Percentiles rank a stretch among this genome's conserved stretches.
Conservation (phyloP, 2,888 invertebrate genomes). For the Thyatira batis region DNA sequence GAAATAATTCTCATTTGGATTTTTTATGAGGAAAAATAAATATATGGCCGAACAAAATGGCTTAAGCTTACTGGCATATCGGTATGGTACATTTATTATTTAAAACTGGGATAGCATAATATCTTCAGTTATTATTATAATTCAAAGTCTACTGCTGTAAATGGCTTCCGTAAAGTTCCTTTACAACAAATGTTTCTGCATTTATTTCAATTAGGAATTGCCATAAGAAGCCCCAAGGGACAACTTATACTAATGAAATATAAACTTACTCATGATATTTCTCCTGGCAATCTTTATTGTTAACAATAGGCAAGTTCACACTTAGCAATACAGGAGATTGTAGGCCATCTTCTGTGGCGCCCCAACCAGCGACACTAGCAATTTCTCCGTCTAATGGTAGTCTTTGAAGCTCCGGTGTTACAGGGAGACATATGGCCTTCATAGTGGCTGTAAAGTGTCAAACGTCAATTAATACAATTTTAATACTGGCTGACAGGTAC, state of each 20-base stretch:
- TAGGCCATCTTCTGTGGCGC: conserved; percentile 66
- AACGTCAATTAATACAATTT: not conserved
- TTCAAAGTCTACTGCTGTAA: too few species aligned
- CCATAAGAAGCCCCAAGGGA: too few species aligned
- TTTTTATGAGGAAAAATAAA: too few species aligned
- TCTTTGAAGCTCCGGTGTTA: conserved; percentile 35
- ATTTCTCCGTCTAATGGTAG: conserved; percentile 36
- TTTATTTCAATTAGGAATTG: too few species aligned
- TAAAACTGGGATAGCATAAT: too few species aligned
- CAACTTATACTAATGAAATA: conserved; percentile 12
- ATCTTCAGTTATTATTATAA: too few species aligned
- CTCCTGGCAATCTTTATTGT: conserved; percentile 14
- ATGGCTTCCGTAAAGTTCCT: too few species aligned
- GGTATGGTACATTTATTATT: too few species aligned
- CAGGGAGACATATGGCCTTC: conserved; percentile 75
- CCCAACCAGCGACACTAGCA: conserved; percentile 78
- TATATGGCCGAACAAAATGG: too few species aligned
- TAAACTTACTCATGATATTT: conserved; percentile 10
- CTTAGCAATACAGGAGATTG: conserved; percentile 62
- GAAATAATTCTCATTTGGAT: too few species aligned
- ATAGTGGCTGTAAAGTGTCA: conserved; percentile 46
- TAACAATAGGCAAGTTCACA: conserved; percentile 48
- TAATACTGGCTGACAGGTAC: too few species aligned
- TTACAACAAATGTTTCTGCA: not conserved
- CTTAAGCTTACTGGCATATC: too few species aligned